Base-by-base conservation (phyloP, 2,797 vertebrate species). In the Ptychobarbus kaznakovi region DNA sequence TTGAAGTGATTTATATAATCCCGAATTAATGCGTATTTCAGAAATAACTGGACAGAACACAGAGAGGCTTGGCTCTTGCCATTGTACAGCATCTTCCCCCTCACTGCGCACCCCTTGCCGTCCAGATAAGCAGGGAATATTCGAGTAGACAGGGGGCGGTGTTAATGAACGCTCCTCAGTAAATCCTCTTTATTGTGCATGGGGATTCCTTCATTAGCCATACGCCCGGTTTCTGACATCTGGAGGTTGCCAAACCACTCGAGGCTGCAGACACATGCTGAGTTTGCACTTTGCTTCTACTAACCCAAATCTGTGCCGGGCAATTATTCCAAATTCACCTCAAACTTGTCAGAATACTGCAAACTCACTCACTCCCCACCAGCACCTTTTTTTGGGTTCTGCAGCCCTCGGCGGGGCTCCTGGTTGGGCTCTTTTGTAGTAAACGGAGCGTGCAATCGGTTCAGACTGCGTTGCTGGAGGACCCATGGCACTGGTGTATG, bases 381-480 rank as follows among this genome's bases (percentile, higher is more conserved):
- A 42, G 56, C 74, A 87, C 77, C 49, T 73, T 73, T 61, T 77
- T 76, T 80, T 12, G 80, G 87, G 89, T 90, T 91, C 90, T 90
- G 86, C 79, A 85, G 86, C 90, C 82, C 91, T 86, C 91, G 80
- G 87, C 25, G 15, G 90, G 89, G 35, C 58, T 90, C 82, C 79
- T 28, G 15, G n/a, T 91, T 63, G 38, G 73, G 20, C 70, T 90
- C 89, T 90, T 91, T 92, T 89, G 85, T 90, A 91, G 80, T 87
- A 91, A 94, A 88, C 20, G 73, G 89, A 93, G 91, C 93, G 82
- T 93, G 88, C 88, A 93, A 94, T 92, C 9, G 0, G 79, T 92
- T 91, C 35, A 5, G 92, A 94, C 88, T 76, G 15, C 0, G 16
- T 88, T 92, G 89, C 44, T 87, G 87, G 90, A 93, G 91, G 88